Evolutionary conservation across 2,113 vertebrate genomes (phyloP), one percentile per base, ranked within the genome.

Genomic region (Hemiscyllium ocellatum): DNA sequence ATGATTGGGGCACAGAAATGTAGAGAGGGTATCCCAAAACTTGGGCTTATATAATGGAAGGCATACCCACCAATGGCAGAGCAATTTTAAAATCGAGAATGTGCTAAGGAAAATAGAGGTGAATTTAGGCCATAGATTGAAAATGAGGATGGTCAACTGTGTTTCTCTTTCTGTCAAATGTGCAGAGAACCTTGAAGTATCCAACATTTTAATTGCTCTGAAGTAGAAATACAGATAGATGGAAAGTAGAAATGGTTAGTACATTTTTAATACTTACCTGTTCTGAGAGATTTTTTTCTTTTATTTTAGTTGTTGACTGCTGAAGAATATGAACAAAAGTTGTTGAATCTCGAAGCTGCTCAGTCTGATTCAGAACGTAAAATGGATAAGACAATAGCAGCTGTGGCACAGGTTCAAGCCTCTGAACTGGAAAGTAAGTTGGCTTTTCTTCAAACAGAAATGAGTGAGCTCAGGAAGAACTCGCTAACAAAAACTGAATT

Each of bases 371-470:
- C 96, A 42, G 97, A 98, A 96, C 97, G 97, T 95, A 97, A 97
- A 95, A 96, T 97, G 94, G 97, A 96, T 66, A 96, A 97, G 96
- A 97, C 97, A 78, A n/a, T 97, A 96, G 97, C 97, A 8, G 97
- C 97, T 0, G 96, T 97, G 0, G 97, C 97, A 76, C 97, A 97
- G 86, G 97, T 97, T 90, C 97, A 97, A 96, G 97, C 96, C 1
- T 97, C 97, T 0, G 97, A 98, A 96, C 97, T 98, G 37, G 96
- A 97, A 0, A 93, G 97, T 72, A 97, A 98, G 96, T 97, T 98
- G 83, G 94, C 97, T 24, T 97, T 97, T 2, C 97, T 98, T 56
- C 97, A 97, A 96, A 97, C 96, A 0, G 97, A 98, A 96, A 97
- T 98, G 97, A 95, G 96, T 0, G 97, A 97, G 96, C 96, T 97